Conservation (phyloP, 2,888 invertebrate species). For the Aspidapion aeneum region DNA sequence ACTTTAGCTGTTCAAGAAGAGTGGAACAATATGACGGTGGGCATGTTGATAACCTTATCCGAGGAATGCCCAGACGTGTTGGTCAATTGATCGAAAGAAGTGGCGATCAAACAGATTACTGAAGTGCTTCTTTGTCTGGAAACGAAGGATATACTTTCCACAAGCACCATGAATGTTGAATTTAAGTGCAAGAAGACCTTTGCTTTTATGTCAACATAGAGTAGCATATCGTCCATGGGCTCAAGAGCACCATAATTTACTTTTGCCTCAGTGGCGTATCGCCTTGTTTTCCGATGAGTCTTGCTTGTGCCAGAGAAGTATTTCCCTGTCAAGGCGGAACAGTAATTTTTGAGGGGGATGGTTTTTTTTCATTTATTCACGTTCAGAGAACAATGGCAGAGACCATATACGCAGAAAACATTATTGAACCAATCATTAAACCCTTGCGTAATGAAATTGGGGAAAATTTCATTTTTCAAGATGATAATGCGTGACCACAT, state of each 20-base stretch:
- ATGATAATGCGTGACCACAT: constrained; percentile 13
- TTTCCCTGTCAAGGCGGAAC: background rate
- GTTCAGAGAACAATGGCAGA: background rate
- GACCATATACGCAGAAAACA: constrained; percentile 8
- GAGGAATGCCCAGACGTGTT: background rate
- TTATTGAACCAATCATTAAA: constrained; percentile 15
- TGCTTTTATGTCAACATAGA: no score
- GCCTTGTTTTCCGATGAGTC: no score
- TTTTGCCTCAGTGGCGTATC: no score
- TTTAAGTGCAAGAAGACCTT: no score
- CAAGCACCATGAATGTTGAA: no score
- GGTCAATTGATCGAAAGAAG: no score
- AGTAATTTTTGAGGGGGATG: background rate
- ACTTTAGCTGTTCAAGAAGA: background rate
- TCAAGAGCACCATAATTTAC: no score
- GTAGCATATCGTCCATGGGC: no score
- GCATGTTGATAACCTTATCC: background rate
- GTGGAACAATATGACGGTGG: background rate
- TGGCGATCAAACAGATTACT: no score
- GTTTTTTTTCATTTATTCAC: background rate
- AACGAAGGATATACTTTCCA: no score
- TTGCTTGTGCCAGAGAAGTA: background rate
- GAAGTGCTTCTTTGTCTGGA: no score
- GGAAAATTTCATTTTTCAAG: constrained; percentile 8
- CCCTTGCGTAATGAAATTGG: constrained; percentile 11